phyloP scores from a whole-genome alignment of 2,113 vertebrate species.

The Oryzias melastigma region DNA sequence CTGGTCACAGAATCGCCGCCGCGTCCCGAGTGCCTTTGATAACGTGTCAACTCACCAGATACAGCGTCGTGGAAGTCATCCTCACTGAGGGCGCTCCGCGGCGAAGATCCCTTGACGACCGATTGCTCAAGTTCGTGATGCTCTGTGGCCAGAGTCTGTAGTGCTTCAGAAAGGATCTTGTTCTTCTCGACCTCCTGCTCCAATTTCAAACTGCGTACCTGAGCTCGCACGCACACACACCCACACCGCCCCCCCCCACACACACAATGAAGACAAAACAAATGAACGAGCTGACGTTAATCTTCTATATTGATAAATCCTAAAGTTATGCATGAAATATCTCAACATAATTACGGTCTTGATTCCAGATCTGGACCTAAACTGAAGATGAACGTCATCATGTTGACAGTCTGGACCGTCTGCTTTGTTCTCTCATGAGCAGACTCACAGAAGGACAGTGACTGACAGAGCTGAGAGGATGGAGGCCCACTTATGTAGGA shows the following conservation, averaged over 20 bases:
- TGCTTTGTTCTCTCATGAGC: conserved; percentile 33
- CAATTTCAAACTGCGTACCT: conserved; percentile 93
- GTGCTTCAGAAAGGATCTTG: conserved; percentile 94
- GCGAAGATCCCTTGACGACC: conserved; percentile 86
- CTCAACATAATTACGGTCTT: neutral
- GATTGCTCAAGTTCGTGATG: conserved; percentile 97
- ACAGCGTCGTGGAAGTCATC: conserved; percentile 96
- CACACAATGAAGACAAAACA: conserved; percentile 23
- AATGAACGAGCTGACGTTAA: neutral
- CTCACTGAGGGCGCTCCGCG: conserved; percentile 85
- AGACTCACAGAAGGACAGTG: conserved; percentile 25
- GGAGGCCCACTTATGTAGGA: conserved; percentile 46
- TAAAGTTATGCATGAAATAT: neutral
- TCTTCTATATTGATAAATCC: neutral
- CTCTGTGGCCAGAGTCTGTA: conserved; percentile 92
- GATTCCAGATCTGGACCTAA: neutral
- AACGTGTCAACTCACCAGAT: conserved; percentile 82
- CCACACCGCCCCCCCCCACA: conserved; percentile 20
- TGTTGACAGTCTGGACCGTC: conserved; percentile 28
- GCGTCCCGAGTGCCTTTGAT: conserved; percentile 21
- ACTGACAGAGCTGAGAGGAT: conserved; percentile 28
- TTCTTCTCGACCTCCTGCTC: conserved; percentile 96
- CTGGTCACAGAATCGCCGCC: conserved; percentile 30
- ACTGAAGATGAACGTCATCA: conserved; percentile 8
- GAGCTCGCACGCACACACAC: conserved; percentile 58